Evolutionary conservation across 1,140 invertebrate genomes (phyloP).

Genomic region (Trigoniulus corallinus): DNA sequence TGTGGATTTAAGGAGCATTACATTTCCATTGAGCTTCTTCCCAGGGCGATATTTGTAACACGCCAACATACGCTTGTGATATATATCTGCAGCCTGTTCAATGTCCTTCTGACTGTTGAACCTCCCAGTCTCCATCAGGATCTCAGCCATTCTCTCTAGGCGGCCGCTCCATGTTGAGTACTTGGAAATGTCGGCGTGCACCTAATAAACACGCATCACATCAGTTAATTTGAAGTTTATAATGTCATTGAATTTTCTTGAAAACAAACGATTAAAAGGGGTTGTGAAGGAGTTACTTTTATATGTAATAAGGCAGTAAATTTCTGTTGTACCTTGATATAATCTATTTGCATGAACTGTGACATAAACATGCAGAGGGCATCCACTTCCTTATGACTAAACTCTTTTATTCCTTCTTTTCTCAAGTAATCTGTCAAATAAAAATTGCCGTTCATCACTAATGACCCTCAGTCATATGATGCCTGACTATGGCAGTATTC

Average conservation of each 20-base stretch:
- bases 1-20: slow-evolving; percentile 60
- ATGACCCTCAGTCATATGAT: neutral
- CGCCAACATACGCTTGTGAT: slow-evolving; percentile 55
- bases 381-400: slow-evolving; percentile 37
- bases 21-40: slow-evolving; percentile 41
- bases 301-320: too few relatives aligned
- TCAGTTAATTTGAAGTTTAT: too few relatives aligned
- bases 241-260: too few relatives aligned
- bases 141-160: too few relatives aligned
- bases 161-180: too few relatives aligned
- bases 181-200: too few relatives aligned
- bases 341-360: slow-evolving; percentile 61
- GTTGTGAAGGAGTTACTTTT: too few relatives aligned
- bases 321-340: slow-evolving; percentile 53
- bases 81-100: slow-evolving; percentile 43
- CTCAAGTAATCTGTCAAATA: slow-evolving; percentile 21
- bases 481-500: slow-evolving; percentile 20
- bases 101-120: too few relatives aligned
- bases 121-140: too few relatives aligned
- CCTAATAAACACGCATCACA: too few relatives aligned
- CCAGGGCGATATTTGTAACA: slow-evolving; percentile 51
- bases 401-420: slow-evolving; percentile 3
- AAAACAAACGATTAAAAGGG: too few relatives aligned
- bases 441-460: slow-evolving; percentile 15
- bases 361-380: slow-evolving; percentile 62